Conservation (phyloP, 2,113 vertebrate species). For the Triplophysa dalaica region DNA sequence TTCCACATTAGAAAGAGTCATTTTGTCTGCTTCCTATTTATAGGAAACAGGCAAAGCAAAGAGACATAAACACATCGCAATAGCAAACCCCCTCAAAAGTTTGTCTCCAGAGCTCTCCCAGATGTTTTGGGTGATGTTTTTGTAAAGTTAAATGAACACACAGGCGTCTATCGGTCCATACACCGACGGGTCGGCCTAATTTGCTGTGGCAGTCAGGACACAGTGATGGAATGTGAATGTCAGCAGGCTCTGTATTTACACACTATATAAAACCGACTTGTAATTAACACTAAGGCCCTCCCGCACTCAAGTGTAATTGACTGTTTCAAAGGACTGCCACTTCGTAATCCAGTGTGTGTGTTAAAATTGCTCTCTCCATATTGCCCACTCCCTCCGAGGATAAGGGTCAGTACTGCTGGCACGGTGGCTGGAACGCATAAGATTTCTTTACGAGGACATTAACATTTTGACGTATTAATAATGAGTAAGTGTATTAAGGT, state of each 20-base stretch:
- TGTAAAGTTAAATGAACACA: conserved; percentile 70
- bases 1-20: no score
- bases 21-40: no score
- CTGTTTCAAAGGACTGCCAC: conserved; percentile 77
- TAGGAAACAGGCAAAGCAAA: background rate
- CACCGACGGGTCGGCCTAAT: conserved; percentile 77
- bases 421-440: conserved; percentile 85
- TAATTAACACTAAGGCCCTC: conserved; percentile 80
- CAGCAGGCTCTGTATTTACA: conserved; percentile 99
- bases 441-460: conserved; percentile 93
- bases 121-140: conserved; percentile 53
- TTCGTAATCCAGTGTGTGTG: conserved; percentile 78
- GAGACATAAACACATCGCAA: background rate
- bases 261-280: conserved; percentile 79
- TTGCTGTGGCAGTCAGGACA: conserved; percentile 85
- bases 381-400: conserved; percentile 82
- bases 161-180: conserved; percentile 69
- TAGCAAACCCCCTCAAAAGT: background rate
- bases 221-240: conserved; percentile 99
- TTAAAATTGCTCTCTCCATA: conserved; percentile 91
- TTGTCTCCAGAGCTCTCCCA: conserved; percentile 23
- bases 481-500: conserved; percentile 85
- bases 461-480: conserved; percentile 93
- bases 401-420: conserved; percentile 91
- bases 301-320: conserved; percentile 92